phyloP scores from a whole-genome alignment of 2,113 vertebrate species.

The Mixornis gularis region DNA sequence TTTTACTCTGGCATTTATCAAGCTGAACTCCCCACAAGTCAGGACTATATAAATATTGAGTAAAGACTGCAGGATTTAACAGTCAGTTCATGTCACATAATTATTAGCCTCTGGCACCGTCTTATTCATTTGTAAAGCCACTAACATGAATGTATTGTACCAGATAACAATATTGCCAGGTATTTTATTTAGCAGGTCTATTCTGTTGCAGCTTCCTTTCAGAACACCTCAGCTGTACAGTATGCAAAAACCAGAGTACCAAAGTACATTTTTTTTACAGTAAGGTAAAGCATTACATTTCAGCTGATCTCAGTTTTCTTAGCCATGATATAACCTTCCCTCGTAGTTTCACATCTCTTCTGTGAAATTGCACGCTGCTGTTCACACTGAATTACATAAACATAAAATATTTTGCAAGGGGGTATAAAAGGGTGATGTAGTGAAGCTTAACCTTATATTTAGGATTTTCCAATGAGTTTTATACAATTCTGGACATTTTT shows the following conservation, averaged over 20 bases:
- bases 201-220: constrained; percentile 6
- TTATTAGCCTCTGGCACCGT: constrained; percentile 36
- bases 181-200: constrained; percentile 37
- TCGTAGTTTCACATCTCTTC: not conserved
- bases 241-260: not conserved
- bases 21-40: constrained; percentile 24
- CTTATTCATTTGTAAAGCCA: constrained; percentile 43
- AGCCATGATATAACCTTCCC: not conserved
- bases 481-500: not conserved
- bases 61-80: constrained; percentile 40
- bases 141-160: constrained; percentile 21
- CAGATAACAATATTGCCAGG: constrained; percentile 26
- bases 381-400: not conserved
- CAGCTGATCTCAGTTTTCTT: not conserved
- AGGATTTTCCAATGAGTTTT: not conserved
- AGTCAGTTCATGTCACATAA: constrained; percentile 41
- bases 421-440: not conserved
- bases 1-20: constrained; percentile 33
- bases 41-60: constrained; percentile 49
- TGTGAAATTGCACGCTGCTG: not conserved
- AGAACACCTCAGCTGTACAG: not conserved
- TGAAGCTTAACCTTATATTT: not conserved
- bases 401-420: not conserved
- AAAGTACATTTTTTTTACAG: not conserved
- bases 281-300: not conserved